Evolutionary conservation across 1,140 invertebrate species (phyloP).

Genomic region (Drosophila mojavensis): DNA sequence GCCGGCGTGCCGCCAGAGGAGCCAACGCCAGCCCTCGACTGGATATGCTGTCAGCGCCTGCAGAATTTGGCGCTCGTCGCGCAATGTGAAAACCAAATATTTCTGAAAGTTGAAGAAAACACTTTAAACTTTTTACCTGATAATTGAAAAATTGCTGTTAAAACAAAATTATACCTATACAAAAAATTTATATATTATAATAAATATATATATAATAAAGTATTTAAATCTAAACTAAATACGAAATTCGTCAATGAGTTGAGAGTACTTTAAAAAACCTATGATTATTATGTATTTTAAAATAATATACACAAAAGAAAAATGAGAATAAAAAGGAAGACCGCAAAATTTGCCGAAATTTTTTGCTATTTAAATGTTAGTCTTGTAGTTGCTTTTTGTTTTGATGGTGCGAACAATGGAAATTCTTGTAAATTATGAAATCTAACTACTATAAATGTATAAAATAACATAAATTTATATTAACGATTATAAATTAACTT

Average conservation of each 20-base stretch:
- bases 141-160: conserved; percentile 82
- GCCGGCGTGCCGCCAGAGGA: conserved; percentile 40
- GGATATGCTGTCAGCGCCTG: conserved; percentile 76
- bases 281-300: conserved; percentile 73
- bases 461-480: conserved; percentile 63
- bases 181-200: conserved; percentile 11
- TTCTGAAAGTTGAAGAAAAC: conserved; percentile 80
- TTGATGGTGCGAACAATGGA: conserved; percentile 36
- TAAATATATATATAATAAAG: conserved; percentile 8
- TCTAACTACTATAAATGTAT: conserved; percentile 65
- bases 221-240: conserved; percentile 19
- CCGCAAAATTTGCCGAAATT: conserved; percentile 54
- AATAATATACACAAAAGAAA: conserved; percentile 52
- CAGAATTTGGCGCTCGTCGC: conserved; percentile 75
- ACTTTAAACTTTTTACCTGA: conserved; percentile 81
- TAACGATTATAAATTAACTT: conserved; percentile 58
- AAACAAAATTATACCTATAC: conserved; percentile 30
- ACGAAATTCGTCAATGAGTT: conserved; percentile 34
- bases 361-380: conserved; percentile 76
- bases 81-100: conserved; percentile 83
- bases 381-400: conserved; percentile 56
- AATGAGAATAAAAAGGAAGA: conserved; percentile 28
- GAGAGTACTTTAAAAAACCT: conserved; percentile 56
- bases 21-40: conserved; percentile 59
- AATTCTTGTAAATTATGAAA: conserved; percentile 49